Evolutionary conservation across 2,888 invertebrate genomes (phyloP), one percentile per base, ranked within the genome.

Genomic region (Leucophenga maculata): DNA sequence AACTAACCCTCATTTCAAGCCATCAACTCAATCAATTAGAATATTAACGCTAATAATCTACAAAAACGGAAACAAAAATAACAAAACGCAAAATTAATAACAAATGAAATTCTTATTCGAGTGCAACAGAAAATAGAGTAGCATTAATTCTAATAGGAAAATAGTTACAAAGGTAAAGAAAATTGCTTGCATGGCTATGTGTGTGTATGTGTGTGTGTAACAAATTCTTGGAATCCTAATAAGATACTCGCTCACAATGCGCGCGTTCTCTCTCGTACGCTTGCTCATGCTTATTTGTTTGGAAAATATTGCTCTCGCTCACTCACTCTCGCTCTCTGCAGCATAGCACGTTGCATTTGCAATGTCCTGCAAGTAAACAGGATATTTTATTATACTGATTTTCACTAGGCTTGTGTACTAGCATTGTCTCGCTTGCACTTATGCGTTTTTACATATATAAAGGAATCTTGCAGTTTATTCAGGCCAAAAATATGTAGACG

Each of bases 361-460:
- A 32, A 16, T 14, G 31, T 39, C 9, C 46, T 67, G 57, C 57
- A 59, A 69, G 69, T 74, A 77, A 81, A 83, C 82, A 84, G 85
- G 86, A 85, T 85, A 86, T 85, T 86, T 84, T 85, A 86, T 86
- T 86, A 85, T 86, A 86, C 85, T 78, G 82, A 86, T 80, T 79
- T 84, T 80, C 78, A 78, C 69, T 16, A 39, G 26, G 26, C 26
- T 26, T 26, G 26, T 4, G 26, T 14, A 18, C 48, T 71, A 11
- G 32, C 71, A 72, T 68, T 71, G 55, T 75, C 76, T 72, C 77
- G 69, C 69, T 77, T 66, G n/a, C 72, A 48, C 71, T 11, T n/a
- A n/a, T 50, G 60, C 6, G 2, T 54, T 14, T 44, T 64, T 73
- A 72, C 66, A 68, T 75, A 72, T 78, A 75, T 67, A 67, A 52